Evolutionary conservation across 2,113 vertebrate species (phyloP).

Genomic region (Paratilapia polleni): DNA sequence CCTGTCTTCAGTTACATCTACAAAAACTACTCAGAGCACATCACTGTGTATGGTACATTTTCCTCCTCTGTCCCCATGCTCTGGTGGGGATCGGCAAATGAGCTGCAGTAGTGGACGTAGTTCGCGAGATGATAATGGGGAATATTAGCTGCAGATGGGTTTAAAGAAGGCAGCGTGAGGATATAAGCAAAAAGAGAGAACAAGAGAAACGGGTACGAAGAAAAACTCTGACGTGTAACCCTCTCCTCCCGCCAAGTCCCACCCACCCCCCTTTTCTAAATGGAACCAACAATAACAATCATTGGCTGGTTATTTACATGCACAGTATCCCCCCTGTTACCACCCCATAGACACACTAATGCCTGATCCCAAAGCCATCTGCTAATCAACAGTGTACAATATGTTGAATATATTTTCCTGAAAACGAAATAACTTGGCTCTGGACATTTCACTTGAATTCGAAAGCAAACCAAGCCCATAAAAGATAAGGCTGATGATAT

Average conservation of each 20-base stretch:
- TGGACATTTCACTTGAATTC: constrained; percentile 1
- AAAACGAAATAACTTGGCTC: constrained; percentile 7
- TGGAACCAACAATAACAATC: constrained; percentile 74
- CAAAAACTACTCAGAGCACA: constrained; percentile 18
- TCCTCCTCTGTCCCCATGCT: background rate
- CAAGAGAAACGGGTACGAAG: constrained; percentile 62
- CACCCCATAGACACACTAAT: constrained; percentile 64
- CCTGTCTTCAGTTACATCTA: constrained; percentile 4
- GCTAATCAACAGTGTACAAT: constrained; percentile 16
- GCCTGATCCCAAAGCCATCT: constrained; percentile 74
- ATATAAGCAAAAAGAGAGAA: constrained; percentile 36
- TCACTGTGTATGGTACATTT: background rate
- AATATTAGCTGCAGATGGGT: constrained; percentile 13
- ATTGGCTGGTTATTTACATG: constrained; percentile 81
- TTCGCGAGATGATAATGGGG: background rate
- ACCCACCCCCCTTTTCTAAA: constrained; percentile 50
- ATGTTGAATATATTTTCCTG: constrained; percentile 25
- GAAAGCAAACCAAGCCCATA: background rate
- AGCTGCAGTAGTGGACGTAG: constrained; percentile 7
- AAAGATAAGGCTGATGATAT: background rate
- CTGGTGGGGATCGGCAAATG: constrained; percentile 6
- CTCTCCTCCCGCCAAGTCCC: background rate
- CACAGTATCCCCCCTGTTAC: constrained; percentile 51
- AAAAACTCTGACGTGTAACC: constrained; percentile 35
- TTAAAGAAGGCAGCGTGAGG: constrained; percentile 8